Conservation (phyloP, 37 sponge, comb jelly and placozoan species). For the Corticium candelabrum region DNA sequence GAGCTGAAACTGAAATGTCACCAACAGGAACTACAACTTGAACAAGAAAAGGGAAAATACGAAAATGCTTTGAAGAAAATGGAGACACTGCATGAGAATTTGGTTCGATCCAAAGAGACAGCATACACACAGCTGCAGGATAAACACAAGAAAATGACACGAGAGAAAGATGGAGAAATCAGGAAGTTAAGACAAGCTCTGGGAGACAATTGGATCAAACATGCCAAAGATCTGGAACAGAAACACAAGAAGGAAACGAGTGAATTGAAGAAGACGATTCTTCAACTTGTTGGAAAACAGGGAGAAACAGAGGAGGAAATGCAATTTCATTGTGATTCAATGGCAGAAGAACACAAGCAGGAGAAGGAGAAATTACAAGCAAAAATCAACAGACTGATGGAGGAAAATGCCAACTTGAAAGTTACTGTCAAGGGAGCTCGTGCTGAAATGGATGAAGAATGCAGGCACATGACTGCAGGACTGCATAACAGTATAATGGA, state of each 20-base stretch:
- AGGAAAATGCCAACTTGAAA: background rate
- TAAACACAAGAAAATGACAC: background rate
- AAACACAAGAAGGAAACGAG: background rate
- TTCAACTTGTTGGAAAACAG: background rate
- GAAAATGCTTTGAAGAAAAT: background rate
- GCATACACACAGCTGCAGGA: background rate
- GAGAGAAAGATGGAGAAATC: background rate
- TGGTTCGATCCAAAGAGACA: background rate
- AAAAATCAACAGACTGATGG: background rate
- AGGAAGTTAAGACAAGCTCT: background rate
- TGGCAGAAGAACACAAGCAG: background rate
- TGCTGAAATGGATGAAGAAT: background rate
- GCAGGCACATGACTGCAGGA: background rate
- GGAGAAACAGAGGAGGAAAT: background rate
- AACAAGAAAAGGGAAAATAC: background rate
- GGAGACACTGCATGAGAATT: too few species aligned
- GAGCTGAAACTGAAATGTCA: background rate
- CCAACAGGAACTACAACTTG: background rate
- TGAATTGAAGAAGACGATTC: background rate
- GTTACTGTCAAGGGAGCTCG: background rate
- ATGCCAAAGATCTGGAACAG: background rate
- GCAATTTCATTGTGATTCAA: background rate
- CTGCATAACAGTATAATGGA: background rate
- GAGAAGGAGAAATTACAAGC: background rate
- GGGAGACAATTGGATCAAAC: background rate